These are phyloP conservation scores for Eilema sororculum DNA, from an alignment of 2,888 invertebrate genomes.

Conservation along the genomic window DNA sequence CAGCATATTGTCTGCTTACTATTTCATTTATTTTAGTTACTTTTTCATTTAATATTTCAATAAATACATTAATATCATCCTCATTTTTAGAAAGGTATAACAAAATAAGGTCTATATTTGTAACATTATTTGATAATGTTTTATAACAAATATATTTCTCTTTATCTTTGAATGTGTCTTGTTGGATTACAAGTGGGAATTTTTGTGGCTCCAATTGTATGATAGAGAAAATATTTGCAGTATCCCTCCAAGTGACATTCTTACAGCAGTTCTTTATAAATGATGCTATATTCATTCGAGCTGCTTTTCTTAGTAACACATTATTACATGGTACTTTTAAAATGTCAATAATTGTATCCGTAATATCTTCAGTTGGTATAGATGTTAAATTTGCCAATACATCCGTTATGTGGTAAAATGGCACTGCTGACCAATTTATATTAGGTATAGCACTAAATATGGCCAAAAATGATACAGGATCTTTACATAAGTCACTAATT, in stretches of 20 bases:
- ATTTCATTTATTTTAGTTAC: constrained; percentile 60
- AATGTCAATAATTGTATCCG: constrained; percentile 58
- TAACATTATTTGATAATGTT: constrained; percentile 50
- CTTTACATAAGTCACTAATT: constrained; percentile 51
- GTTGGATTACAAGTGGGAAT: constrained; percentile 34
- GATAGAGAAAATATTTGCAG: constrained; percentile 56
- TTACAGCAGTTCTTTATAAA: constrained; percentile 66
- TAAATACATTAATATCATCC: constrained; percentile 54
- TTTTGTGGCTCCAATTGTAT: constrained; percentile 44
- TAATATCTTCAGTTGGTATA: constrained; percentile 34
- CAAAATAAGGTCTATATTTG: constrained; percentile 64
- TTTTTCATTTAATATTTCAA: constrained; percentile 59
- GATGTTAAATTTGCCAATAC: constrained; percentile 57
- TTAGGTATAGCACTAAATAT: constrained; percentile 66
- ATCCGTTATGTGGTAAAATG: constrained; percentile 70
- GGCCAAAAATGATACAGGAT: constrained; percentile 53
- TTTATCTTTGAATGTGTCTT: constrained; percentile 27
- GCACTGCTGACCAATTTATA: constrained; percentile 77
- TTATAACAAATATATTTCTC: constrained; percentile 56
- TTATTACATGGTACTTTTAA: constrained; percentile 74
- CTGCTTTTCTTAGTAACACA: constrained; percentile 70
- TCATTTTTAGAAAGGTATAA: constrained; percentile 60
- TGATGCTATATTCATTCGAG: constrained; percentile 64
- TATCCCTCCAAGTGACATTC: constrained; percentile 62
- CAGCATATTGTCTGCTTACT: constrained; percentile 67